A percentile compares a stretch with the other conserved stretches of the same genome.
Evolutionary conservation across 2,797 vertebrate genomes (phyloP).

Genomic region (Phoxinus dragarum): DNA sequence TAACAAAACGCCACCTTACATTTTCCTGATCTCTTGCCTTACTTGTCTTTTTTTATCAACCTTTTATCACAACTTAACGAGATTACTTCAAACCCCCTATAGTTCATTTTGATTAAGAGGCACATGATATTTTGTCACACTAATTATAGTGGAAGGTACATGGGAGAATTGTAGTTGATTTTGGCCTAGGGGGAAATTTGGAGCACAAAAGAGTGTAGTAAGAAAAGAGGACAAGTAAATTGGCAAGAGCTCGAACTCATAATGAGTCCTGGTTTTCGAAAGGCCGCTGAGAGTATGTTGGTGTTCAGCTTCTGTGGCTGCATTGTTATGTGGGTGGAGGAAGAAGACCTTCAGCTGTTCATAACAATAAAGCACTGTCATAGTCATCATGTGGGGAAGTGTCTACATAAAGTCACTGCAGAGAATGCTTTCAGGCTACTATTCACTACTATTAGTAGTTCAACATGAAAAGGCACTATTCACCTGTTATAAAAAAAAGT

Average conservation of each 20-base stretch:
- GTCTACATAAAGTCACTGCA: slow-evolving; percentile 12
- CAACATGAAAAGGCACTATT: not conserved
- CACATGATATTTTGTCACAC: slow-evolving; percentile 56
- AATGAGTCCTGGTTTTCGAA: slow-evolving; percentile 55
- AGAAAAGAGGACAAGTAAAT: slow-evolving; percentile 51
- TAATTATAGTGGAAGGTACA: slow-evolving; percentile 58
- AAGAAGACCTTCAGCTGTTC: slow-evolving; percentile 40
- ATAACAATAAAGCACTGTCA: slow-evolving; percentile 27
- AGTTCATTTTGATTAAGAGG: slow-evolving; percentile 62
- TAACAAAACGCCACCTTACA: slow-evolving; percentile 37
- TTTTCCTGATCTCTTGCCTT: not conserved
- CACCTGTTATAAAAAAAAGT: slow-evolving; percentile 17
- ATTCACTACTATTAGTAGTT: not conserved
- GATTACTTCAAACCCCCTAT: slow-evolving; percentile 36
- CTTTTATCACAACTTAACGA: slow-evolving; percentile 37
- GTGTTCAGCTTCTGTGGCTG: slow-evolving; percentile 47
- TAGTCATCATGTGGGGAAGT: slow-evolving; percentile 15
- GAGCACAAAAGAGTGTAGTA: slow-evolving; percentile 27
- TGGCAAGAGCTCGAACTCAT: slow-evolving; percentile 37
- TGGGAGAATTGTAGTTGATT: slow-evolving; percentile 53
- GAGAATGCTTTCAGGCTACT: not conserved
- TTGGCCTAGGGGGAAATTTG: slow-evolving; percentile 50
- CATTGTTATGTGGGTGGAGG: slow-evolving; percentile 27
- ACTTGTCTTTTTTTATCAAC: slow-evolving; percentile 31
- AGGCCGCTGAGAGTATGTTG: slow-evolving; percentile 27